Conservation (phyloP, 2,888 invertebrate species). For the Himalopsyche tibetana region DNA sequence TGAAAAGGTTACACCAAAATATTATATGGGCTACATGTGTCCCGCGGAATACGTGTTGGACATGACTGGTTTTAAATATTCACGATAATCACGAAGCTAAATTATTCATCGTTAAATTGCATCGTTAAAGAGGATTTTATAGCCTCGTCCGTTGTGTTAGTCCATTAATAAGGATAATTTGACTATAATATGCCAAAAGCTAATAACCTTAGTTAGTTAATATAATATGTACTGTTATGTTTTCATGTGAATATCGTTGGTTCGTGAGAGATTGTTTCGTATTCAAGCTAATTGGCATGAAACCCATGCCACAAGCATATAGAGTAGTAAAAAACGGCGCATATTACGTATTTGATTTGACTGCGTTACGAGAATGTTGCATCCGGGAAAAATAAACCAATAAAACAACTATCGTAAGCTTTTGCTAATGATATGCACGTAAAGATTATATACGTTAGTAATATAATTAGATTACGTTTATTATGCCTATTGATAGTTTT, state of each 20-base stretch:
- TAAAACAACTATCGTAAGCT: not conserved
- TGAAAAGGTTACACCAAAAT: too few species aligned
- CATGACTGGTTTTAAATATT: too few species aligned
- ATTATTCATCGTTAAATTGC: constrained; percentile 1
- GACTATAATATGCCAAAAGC: constrained; percentile 32
- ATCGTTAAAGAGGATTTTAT: constrained; percentile 26
- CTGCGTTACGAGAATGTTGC: not conserved
- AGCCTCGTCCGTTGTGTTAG: not conserved
- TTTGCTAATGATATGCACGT: constrained; percentile 33
- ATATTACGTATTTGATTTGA: not conserved
- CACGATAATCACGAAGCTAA: not conserved
- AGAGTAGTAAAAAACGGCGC: not conserved
- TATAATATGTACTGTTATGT: not conserved
- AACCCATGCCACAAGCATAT: constrained; percentile 19
- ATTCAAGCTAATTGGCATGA: constrained; percentile 18
- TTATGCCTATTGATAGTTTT: too few species aligned
- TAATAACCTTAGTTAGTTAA: constrained; percentile 35
- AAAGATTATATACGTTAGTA: not conserved
- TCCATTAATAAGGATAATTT: constrained; percentile 4
- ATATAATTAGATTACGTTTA: too few species aligned
- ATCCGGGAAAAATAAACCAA: constrained; percentile 27
- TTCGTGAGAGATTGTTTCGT: constrained; percentile 38
- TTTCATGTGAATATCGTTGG: constrained; percentile 28
- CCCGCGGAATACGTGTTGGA: too few species aligned
- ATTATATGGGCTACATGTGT: too few species aligned